Evolutionary conservation across 2,797 vertebrate species (phyloP), one percentile per base, ranked within the genome.

Genomic region (Enoplosus armatus): DNA sequence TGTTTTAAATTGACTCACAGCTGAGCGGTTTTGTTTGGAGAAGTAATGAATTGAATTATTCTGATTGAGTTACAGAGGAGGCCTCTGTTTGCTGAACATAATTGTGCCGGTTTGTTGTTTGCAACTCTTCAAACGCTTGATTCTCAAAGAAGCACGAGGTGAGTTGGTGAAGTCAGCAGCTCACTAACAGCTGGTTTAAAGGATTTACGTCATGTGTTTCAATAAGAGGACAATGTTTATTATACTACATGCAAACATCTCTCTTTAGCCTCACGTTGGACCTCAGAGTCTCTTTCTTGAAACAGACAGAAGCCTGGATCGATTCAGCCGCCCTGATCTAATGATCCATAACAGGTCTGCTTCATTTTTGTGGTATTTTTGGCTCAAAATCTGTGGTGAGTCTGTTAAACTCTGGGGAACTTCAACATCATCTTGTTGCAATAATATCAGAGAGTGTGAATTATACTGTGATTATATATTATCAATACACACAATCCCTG

Each of bases 31-130:
- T 59, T 79, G 61, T 88, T 87, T 86, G 39, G 41, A 31, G 35
- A 84, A 72, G 72, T 69, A 88, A 90, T 87, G 27, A 84, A 90
- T 83, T 65, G 3, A 69, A 81, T 90, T 81, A 87, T 58, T 76
- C 37, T 67, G 67, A 79, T 39, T 48, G 65, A 88, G 68, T 87
- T 85, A 87, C 61, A 27, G 53, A 51, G 56, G 33, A 67, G 55
- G 43, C 66, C 26, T n/a, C 26, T 9, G 72, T 50, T 59, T 41
- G 70, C n/a, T 37, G 5, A 55, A 29, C 58, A 15, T 67, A 45
- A 64, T 58, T 33, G 45, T 50, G 51, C 29, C 68, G 26, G 60
- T 68, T 80, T 60, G 54, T 27, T 68, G 29, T 72, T 69, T 8
- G 63, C 26, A n/a, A 68, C 27, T 8, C 55, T 63, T 60, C 4